Base-by-base conservation (phyloP, 37 sponge, comb jelly and placozoan genomes). In the Ianthella basta region DNA sequence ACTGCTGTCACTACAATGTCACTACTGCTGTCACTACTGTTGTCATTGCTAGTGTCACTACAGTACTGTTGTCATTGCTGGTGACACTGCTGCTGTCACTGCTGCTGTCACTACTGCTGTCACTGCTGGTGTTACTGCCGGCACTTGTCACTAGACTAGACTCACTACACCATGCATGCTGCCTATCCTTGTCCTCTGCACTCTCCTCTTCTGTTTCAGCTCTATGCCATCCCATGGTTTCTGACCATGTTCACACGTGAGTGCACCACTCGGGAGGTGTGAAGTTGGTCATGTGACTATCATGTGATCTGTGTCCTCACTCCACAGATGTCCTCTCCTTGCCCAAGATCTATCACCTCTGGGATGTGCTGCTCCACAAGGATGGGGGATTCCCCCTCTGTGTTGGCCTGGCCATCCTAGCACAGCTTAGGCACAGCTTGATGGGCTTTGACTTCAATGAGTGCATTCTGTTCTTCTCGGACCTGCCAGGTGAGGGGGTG, bases 201-300 rank as follows among this genome's bases (percentile, higher is more conserved):
- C 30, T 60, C 50, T 20, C 20, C 20, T 83, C n/a, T 36, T 63
- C 44, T 0, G 19, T 35, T 88, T 19, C 84, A 97, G 94, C 96
- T 99, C 59, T 99, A 96, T 70, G 99, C 99, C 55, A 99, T 99
- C 23, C 99, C 99, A 0, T 99, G 99, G 99, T 99, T 93, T 81
- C 86, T 99, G 60, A 99, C 99, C 15, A 95, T 99, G 94, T 99
- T 94, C 86, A 99, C 99, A 59, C 99, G 96, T 96, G 77, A 86
- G 96, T 87, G 53, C 35, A 25, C 21, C 24, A 41, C 14, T 13
- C 39, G 20, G 19, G 29, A 29, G 41, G 80, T 54, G 8, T 29
- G 18, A 15, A 23, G 5, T 29, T 75, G 18, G 12, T 15, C 50
- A 20, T 25, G 8, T 53, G 24, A 79, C 32, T 68, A 23, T 56